A percentile compares a stretch with the other conserved stretches of the same genome.
Evolutionary conservation across 2,113 vertebrate species (phyloP).

Genomic region (Perca fluviatilis): DNA sequence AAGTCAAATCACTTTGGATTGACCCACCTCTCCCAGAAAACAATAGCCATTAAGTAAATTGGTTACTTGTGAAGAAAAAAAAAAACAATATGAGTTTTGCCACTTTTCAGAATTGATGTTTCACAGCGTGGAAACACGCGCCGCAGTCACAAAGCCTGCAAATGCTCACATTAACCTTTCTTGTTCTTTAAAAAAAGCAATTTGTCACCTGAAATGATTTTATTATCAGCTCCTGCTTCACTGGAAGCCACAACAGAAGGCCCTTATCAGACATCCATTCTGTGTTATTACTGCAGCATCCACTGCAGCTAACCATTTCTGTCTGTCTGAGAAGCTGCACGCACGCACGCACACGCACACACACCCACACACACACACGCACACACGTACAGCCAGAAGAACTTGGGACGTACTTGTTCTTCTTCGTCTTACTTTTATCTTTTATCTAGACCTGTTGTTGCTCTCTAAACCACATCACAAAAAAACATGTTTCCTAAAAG

Average conservation of each 20-base stretch:
- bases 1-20: slow-evolving; percentile 29
- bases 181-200: slow-evolving; percentile 58
- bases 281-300: slow-evolving; percentile 29
- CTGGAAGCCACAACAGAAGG: slow-evolving; percentile 51
- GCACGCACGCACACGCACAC: background rate
- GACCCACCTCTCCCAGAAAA: slow-evolving; percentile 38
- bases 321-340: slow-evolving; percentile 15
- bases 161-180: slow-evolving; percentile 70
- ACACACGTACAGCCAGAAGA: background rate
- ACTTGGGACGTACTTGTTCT: background rate
- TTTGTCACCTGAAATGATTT: slow-evolving; percentile 66
- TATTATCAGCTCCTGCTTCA: slow-evolving; percentile 60
- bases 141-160: slow-evolving; percentile 17
- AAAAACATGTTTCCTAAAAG: background rate
- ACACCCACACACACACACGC: too few relatives aligned
- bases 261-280: slow-evolving; percentile 64
- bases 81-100: slow-evolving; percentile 42
- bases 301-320: slow-evolving; percentile 16
- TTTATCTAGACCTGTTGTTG: slow-evolving; percentile 28
- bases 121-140: background rate
- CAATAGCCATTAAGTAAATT: slow-evolving; percentile 58
- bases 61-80: slow-evolving; percentile 35
- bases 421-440: slow-evolving; percentile 18
- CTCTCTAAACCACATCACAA: background rate
- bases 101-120: slow-evolving; percentile 55